These are phyloP conservation scores for Pogoniulus pusillus DNA, from an alignment of 2,797 vertebrate species.

Conservation along the genomic window DNA sequence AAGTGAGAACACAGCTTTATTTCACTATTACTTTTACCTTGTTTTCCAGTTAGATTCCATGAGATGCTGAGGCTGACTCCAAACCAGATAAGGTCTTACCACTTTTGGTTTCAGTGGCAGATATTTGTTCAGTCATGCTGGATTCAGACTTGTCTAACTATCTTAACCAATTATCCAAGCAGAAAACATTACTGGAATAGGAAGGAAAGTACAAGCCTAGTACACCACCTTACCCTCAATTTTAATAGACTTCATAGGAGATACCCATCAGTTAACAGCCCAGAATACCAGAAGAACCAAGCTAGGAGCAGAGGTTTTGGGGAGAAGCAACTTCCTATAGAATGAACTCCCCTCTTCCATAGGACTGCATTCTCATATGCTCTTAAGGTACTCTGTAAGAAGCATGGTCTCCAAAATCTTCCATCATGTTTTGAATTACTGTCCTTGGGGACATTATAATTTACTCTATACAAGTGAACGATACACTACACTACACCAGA, in stretches of 20 bases:
- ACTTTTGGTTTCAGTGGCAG: background rate
- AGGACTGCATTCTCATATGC: background rate
- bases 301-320: background rate
- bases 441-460: background rate
- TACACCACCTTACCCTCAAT: background rate
- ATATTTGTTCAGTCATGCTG: background rate
- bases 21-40: background rate
- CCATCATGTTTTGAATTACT: background rate
- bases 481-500: background rate
- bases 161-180: background rate
- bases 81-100: background rate
- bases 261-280: background rate
- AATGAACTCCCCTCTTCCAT: background rate
- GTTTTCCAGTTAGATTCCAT: background rate
- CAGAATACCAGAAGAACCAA: background rate
- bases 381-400: background rate
- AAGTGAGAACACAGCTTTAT: background rate
- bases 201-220: background rate
- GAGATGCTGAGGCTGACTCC: background rate
- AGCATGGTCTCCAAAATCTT: background rate
- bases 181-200: background rate
- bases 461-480: background rate
- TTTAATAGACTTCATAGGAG: background rate
- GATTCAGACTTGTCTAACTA: background rate
- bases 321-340: rapidly evolving